Evolutionary conservation across 2,113 vertebrate species (phyloP).

Genomic region (Megaleporinus macrocephalus): DNA sequence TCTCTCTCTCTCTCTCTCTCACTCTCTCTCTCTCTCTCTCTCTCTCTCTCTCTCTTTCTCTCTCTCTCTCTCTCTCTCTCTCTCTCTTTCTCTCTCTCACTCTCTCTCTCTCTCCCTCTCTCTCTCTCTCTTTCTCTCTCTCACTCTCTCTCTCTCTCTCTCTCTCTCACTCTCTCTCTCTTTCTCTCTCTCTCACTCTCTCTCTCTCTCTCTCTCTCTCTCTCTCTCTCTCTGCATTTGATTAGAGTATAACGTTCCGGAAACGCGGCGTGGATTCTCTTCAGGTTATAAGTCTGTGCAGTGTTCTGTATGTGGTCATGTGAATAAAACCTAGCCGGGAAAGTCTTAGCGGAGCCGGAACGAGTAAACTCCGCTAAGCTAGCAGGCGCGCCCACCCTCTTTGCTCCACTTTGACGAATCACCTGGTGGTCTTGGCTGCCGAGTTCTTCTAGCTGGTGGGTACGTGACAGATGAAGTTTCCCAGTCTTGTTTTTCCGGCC

Average conservation of each 20-base stretch:
- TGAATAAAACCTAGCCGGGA: too few species aligned
- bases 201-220: constrained; percentile 12
- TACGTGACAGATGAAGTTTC: too few species aligned
- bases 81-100: constrained; percentile 45
- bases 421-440: too few species aligned
- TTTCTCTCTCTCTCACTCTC: constrained; percentile 14
- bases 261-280: background rate
- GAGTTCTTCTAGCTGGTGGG: too few species aligned
- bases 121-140: constrained; percentile 44
- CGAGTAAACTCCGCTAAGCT: too few species aligned
- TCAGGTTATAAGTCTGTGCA: background rate
- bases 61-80: constrained; percentile 8
- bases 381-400: too few species aligned
- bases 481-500: too few species aligned
- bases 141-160: constrained; percentile 29
- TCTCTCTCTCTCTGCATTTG: background rate
- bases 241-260: background rate
- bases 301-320: too few species aligned
- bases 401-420: too few species aligned
- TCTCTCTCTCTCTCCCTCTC: too few species aligned
- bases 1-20: constrained; percentile 36
- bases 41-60: constrained; percentile 10
- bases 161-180: constrained; percentile 12
- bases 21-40: constrained; percentile 44
- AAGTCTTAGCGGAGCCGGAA: too few species aligned